These are phyloP conservation scores for Porphyrio hochstetteri DNA, from an alignment of 2,113 vertebrate genomes.

Conservation along the genomic window DNA sequence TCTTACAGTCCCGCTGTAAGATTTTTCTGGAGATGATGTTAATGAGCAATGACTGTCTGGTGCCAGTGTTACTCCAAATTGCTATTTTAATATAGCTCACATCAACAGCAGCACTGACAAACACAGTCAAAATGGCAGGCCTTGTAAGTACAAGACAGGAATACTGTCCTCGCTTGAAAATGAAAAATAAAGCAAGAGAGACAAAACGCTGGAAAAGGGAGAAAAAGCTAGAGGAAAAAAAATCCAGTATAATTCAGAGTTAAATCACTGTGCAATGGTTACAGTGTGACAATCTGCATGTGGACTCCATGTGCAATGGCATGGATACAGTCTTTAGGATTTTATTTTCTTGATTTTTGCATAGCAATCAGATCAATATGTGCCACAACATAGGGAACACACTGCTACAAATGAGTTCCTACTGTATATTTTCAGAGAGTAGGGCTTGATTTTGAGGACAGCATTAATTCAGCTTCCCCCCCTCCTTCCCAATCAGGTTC, in stretches of 20 bases:
- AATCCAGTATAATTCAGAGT: background rate
- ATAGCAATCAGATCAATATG: background rate
- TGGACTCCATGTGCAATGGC: background rate
- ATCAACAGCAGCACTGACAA: conserved; percentile 23
- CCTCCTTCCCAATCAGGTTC: conserved; percentile 32
- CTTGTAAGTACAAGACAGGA: background rate
- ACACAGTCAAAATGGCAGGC: conserved; percentile 23
- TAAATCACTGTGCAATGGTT: background rate
- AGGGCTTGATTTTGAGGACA: background rate
- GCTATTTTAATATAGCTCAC: conserved; percentile 38
- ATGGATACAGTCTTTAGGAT: background rate
- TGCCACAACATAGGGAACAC: background rate
- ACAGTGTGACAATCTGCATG: background rate
- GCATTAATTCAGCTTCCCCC: background rate
- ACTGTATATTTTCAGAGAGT: background rate
- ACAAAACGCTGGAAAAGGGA: background rate
- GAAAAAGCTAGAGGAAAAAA: background rate
- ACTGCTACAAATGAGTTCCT: background rate
- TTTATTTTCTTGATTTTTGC: background rate
- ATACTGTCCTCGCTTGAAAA: background rate
- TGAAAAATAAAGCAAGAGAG: background rate
- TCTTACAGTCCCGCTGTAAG: background rate
- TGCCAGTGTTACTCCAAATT: conserved; percentile 8
- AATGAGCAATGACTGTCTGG: conserved; percentile 27
- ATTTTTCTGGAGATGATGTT: background rate